phyloP scores from a whole-genome alignment of 2,888 invertebrate species.

The Platypus cylindrus region DNA sequence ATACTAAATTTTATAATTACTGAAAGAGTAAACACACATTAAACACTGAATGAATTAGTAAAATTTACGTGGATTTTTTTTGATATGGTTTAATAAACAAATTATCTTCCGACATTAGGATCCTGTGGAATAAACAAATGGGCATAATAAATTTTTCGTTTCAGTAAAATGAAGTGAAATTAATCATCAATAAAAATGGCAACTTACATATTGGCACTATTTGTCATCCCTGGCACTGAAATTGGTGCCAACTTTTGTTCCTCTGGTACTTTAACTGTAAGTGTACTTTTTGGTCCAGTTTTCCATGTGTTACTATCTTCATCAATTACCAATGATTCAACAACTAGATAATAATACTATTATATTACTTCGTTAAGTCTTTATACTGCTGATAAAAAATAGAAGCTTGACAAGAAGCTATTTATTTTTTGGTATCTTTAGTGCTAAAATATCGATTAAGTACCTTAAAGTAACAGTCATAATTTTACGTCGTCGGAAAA shows the following conservation, averaged over 20 bases:
- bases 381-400: too few species aligned
- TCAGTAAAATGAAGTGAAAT: background rate
- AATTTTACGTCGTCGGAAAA: too few species aligned
- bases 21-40: too few species aligned
- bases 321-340: conserved; percentile 79
- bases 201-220: conserved; percentile 32
- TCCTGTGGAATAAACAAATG: conserved; percentile 24
- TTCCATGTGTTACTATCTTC: conserved; percentile 76
- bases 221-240: conserved; percentile 32
- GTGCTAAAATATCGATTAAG: too few species aligned
- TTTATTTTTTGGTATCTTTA: too few species aligned
- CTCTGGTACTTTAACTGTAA: conserved; percentile 64
- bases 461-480: too few species aligned
- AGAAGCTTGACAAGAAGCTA: too few species aligned
- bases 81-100: conserved; percentile 14
- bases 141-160: background rate
- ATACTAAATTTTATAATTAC: too few species aligned
- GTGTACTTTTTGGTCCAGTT: conserved; percentile 70
- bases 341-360: conserved; percentile 43
- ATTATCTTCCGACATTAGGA: conserved; percentile 32
- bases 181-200: conserved; percentile 1
- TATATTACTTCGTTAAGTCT: too few species aligned
- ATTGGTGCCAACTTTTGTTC: conserved; percentile 38
- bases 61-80: too few species aligned
- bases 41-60: too few species aligned